phyloP scores from a whole-genome alignment of 2,113 vertebrate genomes.

The Hystrix cristata region DNA sequence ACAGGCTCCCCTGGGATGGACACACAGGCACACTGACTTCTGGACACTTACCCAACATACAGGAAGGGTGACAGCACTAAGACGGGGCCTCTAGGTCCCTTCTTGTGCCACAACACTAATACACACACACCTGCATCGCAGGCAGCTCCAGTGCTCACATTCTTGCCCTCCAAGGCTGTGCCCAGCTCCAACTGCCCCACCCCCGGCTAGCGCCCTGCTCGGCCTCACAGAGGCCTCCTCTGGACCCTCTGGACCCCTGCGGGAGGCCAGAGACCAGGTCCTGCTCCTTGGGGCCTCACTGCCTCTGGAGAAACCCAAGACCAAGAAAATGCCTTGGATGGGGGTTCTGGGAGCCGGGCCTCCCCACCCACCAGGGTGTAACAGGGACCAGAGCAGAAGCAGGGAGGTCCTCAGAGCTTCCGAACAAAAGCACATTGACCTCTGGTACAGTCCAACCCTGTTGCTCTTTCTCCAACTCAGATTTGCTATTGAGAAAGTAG shows the following conservation, averaged over 20 bases:
- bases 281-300: background rate
- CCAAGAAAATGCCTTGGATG: background rate
- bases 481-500: slow-evolving; percentile 32
- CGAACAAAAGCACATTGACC: background rate
- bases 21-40: no score
- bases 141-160: accelerated
- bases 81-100: background rate
- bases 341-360: background rate
- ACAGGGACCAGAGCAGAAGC: background rate
- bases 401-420: background rate
- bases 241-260: background rate
- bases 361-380: background rate
- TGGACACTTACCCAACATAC: no score
- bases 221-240: background rate
- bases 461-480: background rate
- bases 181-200: background rate
- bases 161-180: background rate
- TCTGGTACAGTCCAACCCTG: background rate
- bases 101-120: background rate
- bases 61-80: background rate
- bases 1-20: no score
- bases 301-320: background rate
- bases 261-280: background rate
- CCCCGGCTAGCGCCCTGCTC: background rate
- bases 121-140: background rate